phyloP scores from a whole-genome alignment of 2,113 vertebrate species.

The Kryptolebias marmoratus region DNA sequence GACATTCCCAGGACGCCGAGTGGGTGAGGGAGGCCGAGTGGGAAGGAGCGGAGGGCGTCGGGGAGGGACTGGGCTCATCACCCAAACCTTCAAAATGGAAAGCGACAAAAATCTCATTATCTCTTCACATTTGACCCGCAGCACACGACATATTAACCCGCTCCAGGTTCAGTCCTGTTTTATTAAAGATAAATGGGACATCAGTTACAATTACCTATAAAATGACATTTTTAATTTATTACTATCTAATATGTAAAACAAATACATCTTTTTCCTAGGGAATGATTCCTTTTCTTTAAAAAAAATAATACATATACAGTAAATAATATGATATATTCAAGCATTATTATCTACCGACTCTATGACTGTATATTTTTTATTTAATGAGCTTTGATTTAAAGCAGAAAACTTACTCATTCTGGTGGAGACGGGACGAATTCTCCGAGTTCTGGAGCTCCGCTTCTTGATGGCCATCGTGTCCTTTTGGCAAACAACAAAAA shows the following conservation, averaged over 20 bases:
- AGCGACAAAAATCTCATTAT: conserved; percentile 4
- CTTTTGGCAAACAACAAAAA: conserved; percentile 62
- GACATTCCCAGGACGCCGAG: conserved; percentile 88
- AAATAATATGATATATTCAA: no score
- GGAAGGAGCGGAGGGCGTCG: conserved; percentile 81
- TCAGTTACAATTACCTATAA: not conserved
- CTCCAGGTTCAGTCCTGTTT: not conserved
- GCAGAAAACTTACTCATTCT: conserved; percentile 85
- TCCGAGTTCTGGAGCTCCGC: conserved; percentile 85
- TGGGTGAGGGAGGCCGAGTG: conserved; percentile 78
- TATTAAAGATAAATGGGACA: not conserved
- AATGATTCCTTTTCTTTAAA: not conserved
- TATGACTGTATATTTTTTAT: no score
- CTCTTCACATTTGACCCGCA: not conserved
- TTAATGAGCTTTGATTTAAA: not conserved
- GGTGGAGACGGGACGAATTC: conserved; percentile 89
- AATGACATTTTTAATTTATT: not conserved
- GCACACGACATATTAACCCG: not conserved
- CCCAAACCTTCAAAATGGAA: conserved; percentile 62
- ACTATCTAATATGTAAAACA: no score
- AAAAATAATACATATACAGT: not conserved
- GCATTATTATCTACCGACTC: no score
- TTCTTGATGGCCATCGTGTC: conserved; percentile 93
- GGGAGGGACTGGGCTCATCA: conserved; percentile 77
- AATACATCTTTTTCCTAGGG: not conserved